These are phyloP conservation scores for Ophioderma brevispina DNA, from an alignment of 35 echinoderm and acorn worm species.

Conservation along the genomic window DNA sequence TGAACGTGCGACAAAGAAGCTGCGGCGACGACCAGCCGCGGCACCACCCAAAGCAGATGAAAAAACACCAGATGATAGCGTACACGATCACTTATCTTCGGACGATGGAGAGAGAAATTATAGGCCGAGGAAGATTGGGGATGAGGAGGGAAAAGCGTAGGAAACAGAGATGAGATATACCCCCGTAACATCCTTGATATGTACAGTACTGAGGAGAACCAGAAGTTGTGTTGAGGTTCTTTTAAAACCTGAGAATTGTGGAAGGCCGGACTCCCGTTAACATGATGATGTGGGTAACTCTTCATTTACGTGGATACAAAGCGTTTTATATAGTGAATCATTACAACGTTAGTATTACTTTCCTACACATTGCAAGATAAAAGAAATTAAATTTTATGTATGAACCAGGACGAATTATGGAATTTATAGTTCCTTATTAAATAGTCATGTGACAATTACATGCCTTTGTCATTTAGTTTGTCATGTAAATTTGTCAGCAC, in stretches of 20 bases:
- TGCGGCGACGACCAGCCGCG: neutral
- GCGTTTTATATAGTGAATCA: constrained; percentile 17
- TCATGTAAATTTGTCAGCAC: no score
- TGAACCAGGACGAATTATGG: no score
- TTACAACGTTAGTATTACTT: constrained; percentile 26
- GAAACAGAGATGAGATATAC: neutral
- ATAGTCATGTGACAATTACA: no score
- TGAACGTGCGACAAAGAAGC: neutral
- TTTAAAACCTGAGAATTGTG: neutral
- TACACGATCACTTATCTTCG: no score
- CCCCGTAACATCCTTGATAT: neutral
- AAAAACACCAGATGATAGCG: neutral
- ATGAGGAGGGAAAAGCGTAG: neutral
- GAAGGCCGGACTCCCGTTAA: neutral
- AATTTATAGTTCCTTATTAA: no score
- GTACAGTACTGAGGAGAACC: neutral
- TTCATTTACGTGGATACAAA: constrained; percentile 29
- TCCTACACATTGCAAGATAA: neutral
- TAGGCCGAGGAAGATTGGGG: neutral
- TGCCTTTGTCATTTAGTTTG: no score
- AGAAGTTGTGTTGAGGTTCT: neutral
- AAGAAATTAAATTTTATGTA: no score
- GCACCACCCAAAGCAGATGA: neutral
- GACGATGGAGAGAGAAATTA: no score
- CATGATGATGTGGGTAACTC: constrained; percentile 26